These are phyloP conservation scores for Remorina albescens DNA, from an alignment of 2,797 vertebrate species.

Conservation along the genomic window DNA sequence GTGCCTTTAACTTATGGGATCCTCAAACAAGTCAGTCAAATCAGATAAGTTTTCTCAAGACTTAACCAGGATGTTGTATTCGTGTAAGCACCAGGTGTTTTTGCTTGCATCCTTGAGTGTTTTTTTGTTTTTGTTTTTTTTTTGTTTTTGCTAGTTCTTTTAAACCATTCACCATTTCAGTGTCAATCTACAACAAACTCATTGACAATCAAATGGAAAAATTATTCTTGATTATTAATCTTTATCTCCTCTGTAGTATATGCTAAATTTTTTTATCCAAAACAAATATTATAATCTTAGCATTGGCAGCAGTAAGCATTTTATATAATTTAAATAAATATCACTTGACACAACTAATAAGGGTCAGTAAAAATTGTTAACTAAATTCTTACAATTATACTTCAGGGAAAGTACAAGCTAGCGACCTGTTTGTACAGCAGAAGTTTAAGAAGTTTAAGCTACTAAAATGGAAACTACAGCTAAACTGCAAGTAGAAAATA, in stretches of 20 bases:
- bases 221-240: not conserved
- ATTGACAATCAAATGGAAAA: not conserved
- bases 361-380: not conserved
- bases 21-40: conserved; percentile 67
- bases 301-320: not conserved
- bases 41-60: conserved; percentile 43
- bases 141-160: no score
- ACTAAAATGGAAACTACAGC: not conserved
- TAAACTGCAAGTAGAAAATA: not conserved
- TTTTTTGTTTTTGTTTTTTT: no score
- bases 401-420: not conserved
- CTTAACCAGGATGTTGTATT: conserved; percentile 11
- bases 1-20: conserved; percentile 52
- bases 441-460: not conserved
- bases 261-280: no score
- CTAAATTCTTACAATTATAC: not conserved
- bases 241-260: no score
- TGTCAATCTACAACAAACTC: not conserved
- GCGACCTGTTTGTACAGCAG: not conserved
- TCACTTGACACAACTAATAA: not conserved
- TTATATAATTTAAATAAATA: no score
- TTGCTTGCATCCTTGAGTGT: conserved; percentile 1
- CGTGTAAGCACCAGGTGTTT: conserved; percentile 6
- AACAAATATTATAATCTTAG: no score
- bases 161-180: no score